Percentiles rank a stretch among this genome's conserved stretches.
These are phyloP conservation scores for Megaceryle torquata DNA, from an alignment of 2,113 vertebrate species.

Conservation along the genomic window DNA sequence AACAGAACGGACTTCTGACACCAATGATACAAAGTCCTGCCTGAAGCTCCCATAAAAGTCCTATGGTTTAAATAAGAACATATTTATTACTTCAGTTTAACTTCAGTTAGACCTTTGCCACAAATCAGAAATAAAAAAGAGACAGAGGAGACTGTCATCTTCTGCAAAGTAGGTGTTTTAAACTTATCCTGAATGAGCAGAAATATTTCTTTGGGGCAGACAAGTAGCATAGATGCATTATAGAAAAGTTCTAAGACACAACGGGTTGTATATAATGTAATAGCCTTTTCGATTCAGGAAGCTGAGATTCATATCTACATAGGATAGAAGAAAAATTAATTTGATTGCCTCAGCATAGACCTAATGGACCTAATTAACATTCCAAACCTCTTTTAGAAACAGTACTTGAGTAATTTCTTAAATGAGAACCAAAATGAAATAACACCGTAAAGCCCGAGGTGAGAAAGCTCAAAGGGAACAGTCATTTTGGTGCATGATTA, in stretches of 20 bases:
- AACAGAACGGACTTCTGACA: not conserved
- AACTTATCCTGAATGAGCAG: not conserved
- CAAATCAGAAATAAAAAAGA: not conserved
- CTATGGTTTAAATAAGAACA: not conserved
- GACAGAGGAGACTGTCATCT: not conserved
- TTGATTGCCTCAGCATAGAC: conserved; percentile 11
- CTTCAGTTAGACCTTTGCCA: not conserved
- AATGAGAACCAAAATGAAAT: not conserved
- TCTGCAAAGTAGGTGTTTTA: not conserved
- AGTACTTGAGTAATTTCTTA: conserved; percentile 31
- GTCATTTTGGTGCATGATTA: not conserved
- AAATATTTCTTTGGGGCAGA: conserved; percentile 1
- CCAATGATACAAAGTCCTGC: not conserved
- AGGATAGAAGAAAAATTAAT: conserved; percentile 29
- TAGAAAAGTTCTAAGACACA: not conserved
- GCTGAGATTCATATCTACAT: not conserved
- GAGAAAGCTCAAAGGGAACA: conserved; percentile 32
- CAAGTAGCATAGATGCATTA: not conserved
- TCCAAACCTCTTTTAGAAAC: conserved; percentile 22
- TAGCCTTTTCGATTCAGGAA: conserved; percentile 10
- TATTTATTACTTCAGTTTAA: not conserved
- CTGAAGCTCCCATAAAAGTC: not conserved
- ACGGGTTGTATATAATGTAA: not conserved
- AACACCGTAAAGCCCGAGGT: conserved; percentile 34
- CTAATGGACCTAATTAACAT: conserved; percentile 47